Percentiles rank a stretch among this genome's conserved stretches.
Conservation (phyloP, 2,888 invertebrate species). For the Thalpophila matura region DNA sequence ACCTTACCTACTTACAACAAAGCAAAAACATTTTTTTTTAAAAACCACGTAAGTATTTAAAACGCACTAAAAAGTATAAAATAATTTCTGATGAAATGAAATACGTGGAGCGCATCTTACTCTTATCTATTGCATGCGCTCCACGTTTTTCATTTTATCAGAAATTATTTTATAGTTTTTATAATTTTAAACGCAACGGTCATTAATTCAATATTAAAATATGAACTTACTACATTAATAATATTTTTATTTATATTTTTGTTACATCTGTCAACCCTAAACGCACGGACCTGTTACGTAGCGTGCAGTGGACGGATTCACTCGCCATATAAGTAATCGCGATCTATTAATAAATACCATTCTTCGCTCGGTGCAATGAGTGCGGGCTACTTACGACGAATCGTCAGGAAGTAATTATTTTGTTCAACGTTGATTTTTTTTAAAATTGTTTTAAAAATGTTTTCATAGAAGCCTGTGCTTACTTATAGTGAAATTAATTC, state of each 20-base stretch:
- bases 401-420: slow-evolving; percentile 18
- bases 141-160: too few relatives aligned
- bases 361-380: slow-evolving; percentile 65
- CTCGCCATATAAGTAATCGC: slow-evolving; percentile 76
- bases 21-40: too few relatives aligned
- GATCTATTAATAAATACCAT: slow-evolving; percentile 79
- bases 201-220: not conserved
- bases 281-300: slow-evolving; percentile 71
- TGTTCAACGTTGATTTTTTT: not conserved
- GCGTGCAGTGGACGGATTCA: slow-evolving; percentile 75
- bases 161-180: too few relatives aligned
- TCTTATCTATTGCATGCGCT: too few relatives aligned
- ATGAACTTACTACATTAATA: not conserved
- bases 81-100: too few relatives aligned
- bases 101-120: too few relatives aligned
- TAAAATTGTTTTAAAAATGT: not conserved
- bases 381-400: slow-evolving; percentile 65
- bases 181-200: too few relatives aligned
- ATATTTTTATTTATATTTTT: not conserved
- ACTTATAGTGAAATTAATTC: too few relatives aligned
- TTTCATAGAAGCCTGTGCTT: too few relatives aligned
- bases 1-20: too few relatives aligned
- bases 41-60: too few relatives aligned
- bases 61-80: too few relatives aligned
- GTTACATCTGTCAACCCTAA: slow-evolving; percentile 66